Conservation (phyloP, 2,113 vertebrate species). For the Machaerirhynchus nigripectus region DNA sequence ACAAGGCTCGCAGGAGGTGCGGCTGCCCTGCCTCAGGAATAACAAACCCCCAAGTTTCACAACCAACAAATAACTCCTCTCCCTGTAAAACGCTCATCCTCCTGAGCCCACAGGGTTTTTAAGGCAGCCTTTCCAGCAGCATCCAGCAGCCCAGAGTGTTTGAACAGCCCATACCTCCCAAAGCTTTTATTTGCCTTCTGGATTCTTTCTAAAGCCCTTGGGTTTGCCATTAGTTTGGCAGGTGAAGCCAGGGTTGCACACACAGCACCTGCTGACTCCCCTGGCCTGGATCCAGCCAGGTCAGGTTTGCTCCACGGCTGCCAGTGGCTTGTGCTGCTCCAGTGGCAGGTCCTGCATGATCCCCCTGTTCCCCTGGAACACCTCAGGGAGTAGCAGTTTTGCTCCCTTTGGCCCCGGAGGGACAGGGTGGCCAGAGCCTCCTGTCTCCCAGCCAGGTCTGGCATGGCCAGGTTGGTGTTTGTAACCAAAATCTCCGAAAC, state of each 20-base stretch:
- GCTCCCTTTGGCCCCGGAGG: rapidly evolving
- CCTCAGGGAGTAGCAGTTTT: neutral
- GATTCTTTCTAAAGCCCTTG: neutral
- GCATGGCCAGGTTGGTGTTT: rapidly evolving
- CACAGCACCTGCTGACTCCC: neutral
- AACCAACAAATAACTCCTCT: neutral
- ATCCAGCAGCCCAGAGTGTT: rapidly evolving
- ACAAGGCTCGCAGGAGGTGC: neutral
- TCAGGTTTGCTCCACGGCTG: rapidly evolving
- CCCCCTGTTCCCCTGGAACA: rapidly evolving
- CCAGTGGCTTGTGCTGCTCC: neutral
- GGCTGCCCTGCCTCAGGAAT: neutral
- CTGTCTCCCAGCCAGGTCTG: rapidly evolving
- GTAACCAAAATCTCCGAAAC: neutral
- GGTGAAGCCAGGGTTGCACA: neutral
- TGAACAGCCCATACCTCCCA: rapidly evolving
- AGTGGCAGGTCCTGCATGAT: rapidly evolving
- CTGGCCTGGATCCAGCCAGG: rapidly evolving
- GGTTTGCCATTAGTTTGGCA: rapidly evolving
- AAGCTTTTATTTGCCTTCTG: neutral
- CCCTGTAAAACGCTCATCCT: rapidly evolving
- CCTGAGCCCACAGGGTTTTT: rapidly evolving
- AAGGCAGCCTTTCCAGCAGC: neutral
- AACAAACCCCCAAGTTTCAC: neutral
- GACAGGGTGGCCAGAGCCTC: neutral